Conservation (phyloP, 2,888 invertebrate species). For the Orthonychiurus folsomi region DNA sequence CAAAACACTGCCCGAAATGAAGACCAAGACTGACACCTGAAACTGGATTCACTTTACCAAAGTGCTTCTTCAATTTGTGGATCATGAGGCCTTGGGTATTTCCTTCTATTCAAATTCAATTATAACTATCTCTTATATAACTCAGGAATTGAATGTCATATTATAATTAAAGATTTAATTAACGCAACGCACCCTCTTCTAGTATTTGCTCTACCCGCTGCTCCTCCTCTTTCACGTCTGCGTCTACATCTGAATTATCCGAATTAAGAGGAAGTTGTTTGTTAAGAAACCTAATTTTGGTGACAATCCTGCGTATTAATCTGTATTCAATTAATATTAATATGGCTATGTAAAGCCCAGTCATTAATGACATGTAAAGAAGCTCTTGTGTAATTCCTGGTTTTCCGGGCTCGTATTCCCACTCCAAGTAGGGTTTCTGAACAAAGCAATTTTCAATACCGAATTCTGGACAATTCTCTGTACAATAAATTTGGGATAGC, state of each 20-base stretch:
- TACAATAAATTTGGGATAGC: no score
- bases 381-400: slow-evolving; percentile 33
- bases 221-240: slow-evolving; percentile 29
- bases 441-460: no score
- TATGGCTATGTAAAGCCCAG: slow-evolving; percentile 21
- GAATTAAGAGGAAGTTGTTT: no score
- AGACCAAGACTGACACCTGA: slow-evolving; percentile 60
- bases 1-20: slow-evolving; percentile 47
- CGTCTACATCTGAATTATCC: slow-evolving; percentile 25
- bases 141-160: no score
- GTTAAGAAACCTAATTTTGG: no score
- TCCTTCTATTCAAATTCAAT: not conserved
- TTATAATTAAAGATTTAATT: no score
- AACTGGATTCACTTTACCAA: slow-evolving; percentile 51
- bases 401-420: slow-evolving; percentile 6
- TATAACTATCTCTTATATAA: no score
- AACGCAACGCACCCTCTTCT: no score
- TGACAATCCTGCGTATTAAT: slow-evolving; percentile 4
- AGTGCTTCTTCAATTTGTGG: not conserved
- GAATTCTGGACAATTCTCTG: no score
- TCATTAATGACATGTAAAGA: slow-evolving; percentile 27
- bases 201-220: no score
- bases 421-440: slow-evolving; percentile 26
- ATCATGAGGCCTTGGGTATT: not conserved
- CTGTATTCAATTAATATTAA: slow-evolving; percentile 30